Percentiles rank a stretch among this genome's conserved stretches.
phyloP scores from a whole-genome alignment of 2,888 invertebrate species.

The Muscina levida region DNA sequence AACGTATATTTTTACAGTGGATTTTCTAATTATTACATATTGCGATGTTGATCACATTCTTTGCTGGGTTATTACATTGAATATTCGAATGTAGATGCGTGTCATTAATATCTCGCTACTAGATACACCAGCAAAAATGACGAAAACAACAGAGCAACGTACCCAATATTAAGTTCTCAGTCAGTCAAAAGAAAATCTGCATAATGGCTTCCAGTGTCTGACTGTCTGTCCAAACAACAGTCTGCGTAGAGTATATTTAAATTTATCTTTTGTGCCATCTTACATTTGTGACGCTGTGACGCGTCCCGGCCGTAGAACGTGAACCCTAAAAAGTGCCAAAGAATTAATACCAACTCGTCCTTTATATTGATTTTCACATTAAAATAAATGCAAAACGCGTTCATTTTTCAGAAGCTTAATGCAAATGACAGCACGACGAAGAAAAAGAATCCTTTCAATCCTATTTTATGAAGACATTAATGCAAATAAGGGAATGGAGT shows the following conservation, averaged over 20 bases:
- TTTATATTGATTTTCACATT: conserved; percentile 15
- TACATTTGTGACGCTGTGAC: no score
- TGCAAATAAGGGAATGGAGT: no score
- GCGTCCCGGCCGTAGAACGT: no score
- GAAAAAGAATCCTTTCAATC: neutral
- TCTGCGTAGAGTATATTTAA: conserved; percentile 47
- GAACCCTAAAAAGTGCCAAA: neutral
- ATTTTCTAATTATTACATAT: no score
- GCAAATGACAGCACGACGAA: conserved; percentile 4
- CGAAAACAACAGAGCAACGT: conserved; percentile 20
- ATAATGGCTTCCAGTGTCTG: neutral
- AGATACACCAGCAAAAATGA: conserved; percentile 12
- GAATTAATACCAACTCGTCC: conserved; percentile 8
- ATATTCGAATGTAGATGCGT: conserved; percentile 39
- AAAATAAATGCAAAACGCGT: neutral
- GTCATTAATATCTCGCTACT: conserved; percentile 41
- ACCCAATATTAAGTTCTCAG: conserved; percentile 9
- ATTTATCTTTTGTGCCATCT: neutral
- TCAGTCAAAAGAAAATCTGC: conserved; percentile 37
- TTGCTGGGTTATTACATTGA: conserved; percentile 44
- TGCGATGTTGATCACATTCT: no score
- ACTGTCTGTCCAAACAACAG: neutral
- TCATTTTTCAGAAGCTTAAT: neutral
- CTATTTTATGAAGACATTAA: no score
- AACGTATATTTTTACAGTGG: no score